Conservation (phyloP, 2,797 vertebrate genomes). For the Tapirus indicus region DNA sequence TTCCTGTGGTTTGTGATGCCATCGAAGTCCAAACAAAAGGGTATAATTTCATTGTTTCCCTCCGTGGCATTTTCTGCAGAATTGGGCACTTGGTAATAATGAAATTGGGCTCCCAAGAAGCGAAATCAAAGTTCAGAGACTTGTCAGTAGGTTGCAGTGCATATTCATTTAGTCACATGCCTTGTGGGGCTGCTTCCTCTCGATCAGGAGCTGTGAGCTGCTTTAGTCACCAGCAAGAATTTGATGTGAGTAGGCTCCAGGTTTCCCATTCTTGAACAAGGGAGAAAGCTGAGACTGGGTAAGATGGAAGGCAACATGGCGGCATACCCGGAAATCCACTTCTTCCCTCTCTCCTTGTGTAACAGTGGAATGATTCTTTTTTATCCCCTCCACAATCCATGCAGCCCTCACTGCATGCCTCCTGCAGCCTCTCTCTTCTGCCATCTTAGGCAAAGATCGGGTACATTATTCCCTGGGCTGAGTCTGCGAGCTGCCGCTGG, state of each 20-base stretch:
- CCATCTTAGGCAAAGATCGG: not conserved
- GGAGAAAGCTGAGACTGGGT: not conserved
- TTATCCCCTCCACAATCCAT: not conserved
- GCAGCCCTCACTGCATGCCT: not conserved
- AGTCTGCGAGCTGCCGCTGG: not conserved
- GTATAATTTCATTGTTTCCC: constrained; percentile 75
- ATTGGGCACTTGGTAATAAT: constrained; percentile 65
- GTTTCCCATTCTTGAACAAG: not conserved
- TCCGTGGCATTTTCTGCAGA: constrained; percentile 49
- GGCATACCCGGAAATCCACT: not conserved
- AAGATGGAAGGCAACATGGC: not conserved
- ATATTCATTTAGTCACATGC: constrained; percentile 50
- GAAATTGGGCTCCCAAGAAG: constrained; percentile 76
- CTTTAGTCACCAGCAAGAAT: constrained; percentile 37
- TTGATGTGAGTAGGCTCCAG: not conserved
- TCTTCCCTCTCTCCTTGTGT: not conserved
- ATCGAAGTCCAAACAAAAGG: constrained; percentile 73
- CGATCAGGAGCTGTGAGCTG: not conserved
- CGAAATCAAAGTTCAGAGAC: constrained; percentile 76
- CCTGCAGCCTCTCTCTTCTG: not conserved
- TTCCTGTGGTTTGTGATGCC: constrained; percentile 70
- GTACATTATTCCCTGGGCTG: not conserved
- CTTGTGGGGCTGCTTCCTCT: constrained; percentile 56
- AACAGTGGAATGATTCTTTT: not conserved
- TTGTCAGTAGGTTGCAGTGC: not conserved